A percentile compares a stretch with the other conserved stretches of the same genome.
Conservation (phyloP, 2,888 invertebrate genomes). For the Metalampra italica region DNA sequence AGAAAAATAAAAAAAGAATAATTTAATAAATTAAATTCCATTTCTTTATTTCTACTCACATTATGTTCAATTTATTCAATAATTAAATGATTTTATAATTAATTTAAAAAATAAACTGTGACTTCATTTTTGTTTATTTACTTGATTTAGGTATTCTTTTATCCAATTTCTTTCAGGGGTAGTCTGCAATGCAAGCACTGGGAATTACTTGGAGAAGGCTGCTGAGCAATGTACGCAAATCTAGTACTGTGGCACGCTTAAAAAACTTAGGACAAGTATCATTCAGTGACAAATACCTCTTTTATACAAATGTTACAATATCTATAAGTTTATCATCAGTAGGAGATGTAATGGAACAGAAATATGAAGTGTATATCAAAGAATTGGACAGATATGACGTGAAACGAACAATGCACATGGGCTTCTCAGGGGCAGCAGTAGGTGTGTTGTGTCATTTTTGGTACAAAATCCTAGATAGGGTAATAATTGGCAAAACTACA, state of each 20-base stretch:
- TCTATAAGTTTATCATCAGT: constrained; percentile 86
- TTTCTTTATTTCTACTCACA: neutral
- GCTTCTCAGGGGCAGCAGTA: constrained; percentile 86
- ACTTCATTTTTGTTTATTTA: neutral
- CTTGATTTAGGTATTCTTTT: neutral
- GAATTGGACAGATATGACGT: constrained; percentile 80
- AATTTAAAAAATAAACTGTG: neutral
- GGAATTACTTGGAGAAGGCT: constrained; percentile 53
- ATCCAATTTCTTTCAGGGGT: constrained; percentile 34
- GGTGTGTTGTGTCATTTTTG: constrained; percentile 93
- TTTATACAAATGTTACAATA: constrained; percentile 90
- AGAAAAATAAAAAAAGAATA: constrained; percentile 1
- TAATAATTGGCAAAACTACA: constrained; percentile 85
- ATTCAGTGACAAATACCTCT: constrained; percentile 84
- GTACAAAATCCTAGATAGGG: constrained; percentile 89
- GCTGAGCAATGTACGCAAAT: constrained; percentile 37
- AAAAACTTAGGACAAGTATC: constrained; percentile 57
- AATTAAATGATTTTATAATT: neutral
- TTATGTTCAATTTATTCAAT: neutral
- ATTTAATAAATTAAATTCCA: neutral
- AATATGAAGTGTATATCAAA: constrained; percentile 84
- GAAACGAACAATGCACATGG: constrained; percentile 87
- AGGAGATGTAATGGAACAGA: constrained; percentile 91
- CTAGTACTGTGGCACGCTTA: constrained; percentile 29
- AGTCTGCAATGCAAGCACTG: constrained; percentile 46